Base-by-base conservation (phyloP, 2,797 vertebrate species). In the Myotis daubentonii region DNA sequence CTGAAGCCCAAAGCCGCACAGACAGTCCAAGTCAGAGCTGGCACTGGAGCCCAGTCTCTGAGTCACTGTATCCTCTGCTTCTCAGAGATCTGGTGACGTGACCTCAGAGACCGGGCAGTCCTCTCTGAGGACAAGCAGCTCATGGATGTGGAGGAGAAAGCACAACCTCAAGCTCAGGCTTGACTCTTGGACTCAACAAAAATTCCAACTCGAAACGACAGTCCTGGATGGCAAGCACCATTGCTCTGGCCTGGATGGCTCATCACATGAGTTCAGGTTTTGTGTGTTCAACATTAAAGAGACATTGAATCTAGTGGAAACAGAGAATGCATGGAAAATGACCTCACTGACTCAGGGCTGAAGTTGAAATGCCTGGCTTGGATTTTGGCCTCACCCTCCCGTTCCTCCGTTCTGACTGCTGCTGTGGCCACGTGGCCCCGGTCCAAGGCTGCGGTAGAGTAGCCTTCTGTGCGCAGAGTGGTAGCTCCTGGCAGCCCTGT, bases 281-380 rank as follows among this genome's bases (percentile, higher is more conserved):
- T 86, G 66, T 94, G 60, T 87, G 83, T 72, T 74, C 53, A 79
- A 49, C 44, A 65, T 91, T 88, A 72, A 94, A 95, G 87, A 51
- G 95, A 87, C 49, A 68, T 53, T 75, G 51, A 88, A 93, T 89
- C 60, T 89, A 87, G 68, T 93, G 93, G 93, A 94, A 97, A 88
- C 51, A 95, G 93, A 93, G 68, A 84, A 2, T 36, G 84, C 28
- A 90, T 96, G 95, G 89, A 98, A 98, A 98, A 97, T 97, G 83
- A 95, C 68, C 94, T 97, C 41, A 97, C 71, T 85, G 74, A 22
- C 83, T 94, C 66, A 92, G 57, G 87, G 57, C 87, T 94, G 78
- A 80, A 91, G 92, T 71, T 90, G 92, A 93, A 92, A 95, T 88
- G 93, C 85, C 85, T 95, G 82, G 13, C 30, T 94, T 95, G 92